Conservation (phyloP, 2,797 vertebrate species). For the Arnoldichthys spilopterus region DNA sequence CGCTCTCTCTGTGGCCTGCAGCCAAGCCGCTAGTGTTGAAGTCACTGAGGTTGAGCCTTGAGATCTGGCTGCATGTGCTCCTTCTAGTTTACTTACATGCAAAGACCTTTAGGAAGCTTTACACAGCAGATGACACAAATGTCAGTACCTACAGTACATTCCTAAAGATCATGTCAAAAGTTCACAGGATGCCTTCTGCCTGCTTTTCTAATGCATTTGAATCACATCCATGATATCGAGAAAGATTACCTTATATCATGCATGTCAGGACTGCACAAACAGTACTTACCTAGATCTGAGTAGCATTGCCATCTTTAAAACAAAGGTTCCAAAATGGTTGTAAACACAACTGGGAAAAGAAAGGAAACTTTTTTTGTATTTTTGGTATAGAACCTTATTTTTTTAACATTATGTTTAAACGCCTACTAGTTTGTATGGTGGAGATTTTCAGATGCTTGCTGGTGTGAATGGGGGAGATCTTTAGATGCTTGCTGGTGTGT, state of each 20-base stretch:
- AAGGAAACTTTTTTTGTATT: no score
- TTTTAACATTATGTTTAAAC: no score
- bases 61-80: slow-evolving; percentile 64
- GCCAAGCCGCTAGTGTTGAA: slow-evolving; percentile 74
- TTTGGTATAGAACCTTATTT: no score
- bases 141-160: background rate
- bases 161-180: slow-evolving; percentile 10
- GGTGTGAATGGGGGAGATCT: no score
- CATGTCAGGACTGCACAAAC: background rate
- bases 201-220: background rate
- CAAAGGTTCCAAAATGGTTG: background rate
- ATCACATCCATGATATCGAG: slow-evolving; percentile 15
- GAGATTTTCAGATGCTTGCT: no score
- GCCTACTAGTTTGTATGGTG: no score
- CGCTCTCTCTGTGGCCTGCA: slow-evolving; percentile 59
- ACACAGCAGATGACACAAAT: background rate
- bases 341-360: no score
- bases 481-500: no score
- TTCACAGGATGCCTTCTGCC: slow-evolving; percentile 53
- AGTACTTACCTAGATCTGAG: background rate
- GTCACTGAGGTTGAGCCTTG: slow-evolving; percentile 67
- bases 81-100: slow-evolving; percentile 22
- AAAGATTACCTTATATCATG: background rate
- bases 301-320: background rate
- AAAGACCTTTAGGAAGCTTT: background rate